A percentile compares a stretch with the other conserved stretches of the same genome.
These are phyloP conservation scores for Adoxophyes honmai DNA, from an alignment of 1,140 invertebrate species.

Conservation along the genomic window DNA sequence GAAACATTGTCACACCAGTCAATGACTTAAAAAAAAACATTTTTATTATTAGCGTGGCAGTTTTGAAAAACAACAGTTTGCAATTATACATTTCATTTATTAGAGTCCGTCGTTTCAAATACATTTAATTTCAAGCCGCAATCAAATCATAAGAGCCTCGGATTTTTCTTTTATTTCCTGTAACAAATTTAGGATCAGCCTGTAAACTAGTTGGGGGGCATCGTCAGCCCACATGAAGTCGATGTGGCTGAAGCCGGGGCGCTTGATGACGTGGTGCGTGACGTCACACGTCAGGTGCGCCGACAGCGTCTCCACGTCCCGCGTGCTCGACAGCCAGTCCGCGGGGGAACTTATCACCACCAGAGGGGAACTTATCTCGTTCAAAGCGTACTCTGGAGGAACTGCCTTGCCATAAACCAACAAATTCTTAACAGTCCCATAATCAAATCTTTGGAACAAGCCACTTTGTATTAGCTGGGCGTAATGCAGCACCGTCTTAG, in stretches of 20 bases:
- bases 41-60: too few relatives aligned
- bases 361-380: conserved; percentile 78
- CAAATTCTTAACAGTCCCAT: conserved; percentile 80
- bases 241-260: conserved; percentile 72
- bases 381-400: conserved; percentile 80
- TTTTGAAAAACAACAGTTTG: too few relatives aligned
- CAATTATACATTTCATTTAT: too few relatives aligned
- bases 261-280: conserved; percentile 53
- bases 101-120: conserved; percentile 17
- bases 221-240: conserved; percentile 73
- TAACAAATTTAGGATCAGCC: too few relatives aligned
- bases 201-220: conserved; percentile 18
- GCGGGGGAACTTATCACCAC: conserved; percentile 80
- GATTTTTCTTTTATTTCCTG: too few relatives aligned
- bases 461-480: conserved; percentile 81
- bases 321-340: conserved; percentile 77
- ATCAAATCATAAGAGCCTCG: conserved; percentile 16
- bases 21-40: too few relatives aligned
- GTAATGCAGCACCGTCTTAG: conserved; percentile 69
- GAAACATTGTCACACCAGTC: too few relatives aligned
- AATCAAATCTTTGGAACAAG: conserved; percentile 81
- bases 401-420: conserved; percentile 59
- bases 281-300: conserved; percentile 62
- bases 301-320: conserved; percentile 62
- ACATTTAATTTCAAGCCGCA: conserved; percentile 25